A percentile compares a stretch with the other conserved stretches of the same genome.
phyloP scores from a whole-genome alignment of 2,113 vertebrate species.

The Neodon shergylaensis region DNA sequence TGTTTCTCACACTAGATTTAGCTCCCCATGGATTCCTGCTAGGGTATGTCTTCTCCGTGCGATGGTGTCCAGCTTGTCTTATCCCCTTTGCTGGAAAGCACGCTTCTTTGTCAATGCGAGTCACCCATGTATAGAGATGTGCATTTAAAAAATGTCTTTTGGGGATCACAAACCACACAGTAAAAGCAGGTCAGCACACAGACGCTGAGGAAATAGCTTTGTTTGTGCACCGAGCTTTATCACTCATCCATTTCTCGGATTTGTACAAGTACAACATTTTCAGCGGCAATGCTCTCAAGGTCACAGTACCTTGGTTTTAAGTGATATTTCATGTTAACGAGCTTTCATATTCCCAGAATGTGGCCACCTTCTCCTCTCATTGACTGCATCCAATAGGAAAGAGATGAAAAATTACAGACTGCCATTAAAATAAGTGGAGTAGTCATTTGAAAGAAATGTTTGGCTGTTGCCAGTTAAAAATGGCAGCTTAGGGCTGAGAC shows the following conservation, averaged over 20 bases:
- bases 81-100: not conserved
- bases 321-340: not conserved
- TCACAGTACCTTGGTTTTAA: conserved; percentile 47
- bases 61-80: not conserved
- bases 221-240: conserved; percentile 53
- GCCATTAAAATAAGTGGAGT: conserved; percentile 53
- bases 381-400: conserved; percentile 36
- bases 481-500: conserved; percentile 10
- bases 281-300: conserved; percentile 65
- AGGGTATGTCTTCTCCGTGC: not conserved
- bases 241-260: conserved; percentile 51
- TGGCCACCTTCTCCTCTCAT: not conserved
- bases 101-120: not conserved
- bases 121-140: not conserved
- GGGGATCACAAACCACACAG: conserved; percentile 79
- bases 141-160: not conserved
- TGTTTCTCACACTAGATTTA: not conserved
- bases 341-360: not conserved
- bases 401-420: conserved; percentile 54
- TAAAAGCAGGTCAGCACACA: conserved; percentile 71
- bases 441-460: conserved; percentile 32
- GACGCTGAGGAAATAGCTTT: conserved; percentile 73
- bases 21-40: not conserved
- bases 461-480: conserved; percentile 64
- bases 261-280: conserved; percentile 43